Evolutionary conservation across 23 tunicate species (phyloP).

Genomic region (Oikopleura albicans): DNA sequence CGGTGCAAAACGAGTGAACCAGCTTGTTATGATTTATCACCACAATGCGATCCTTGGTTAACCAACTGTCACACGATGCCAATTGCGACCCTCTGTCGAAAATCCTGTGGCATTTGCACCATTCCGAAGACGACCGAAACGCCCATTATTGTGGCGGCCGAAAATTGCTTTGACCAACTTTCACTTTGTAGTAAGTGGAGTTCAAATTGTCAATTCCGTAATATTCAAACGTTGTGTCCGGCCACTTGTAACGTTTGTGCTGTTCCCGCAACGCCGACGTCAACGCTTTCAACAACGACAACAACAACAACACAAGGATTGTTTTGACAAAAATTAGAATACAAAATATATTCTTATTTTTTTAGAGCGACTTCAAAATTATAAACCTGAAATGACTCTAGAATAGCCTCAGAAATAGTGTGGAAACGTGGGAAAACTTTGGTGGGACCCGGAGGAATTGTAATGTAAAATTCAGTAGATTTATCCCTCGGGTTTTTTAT

Average conservation of each 20-base stretch:
- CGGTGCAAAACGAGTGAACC: background rate
- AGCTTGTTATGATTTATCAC: background rate
- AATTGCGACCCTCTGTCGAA: background rate
- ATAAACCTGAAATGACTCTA: too few species aligned
- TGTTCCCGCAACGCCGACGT: background rate
- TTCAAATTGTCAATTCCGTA: background rate
- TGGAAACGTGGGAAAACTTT: too few species aligned
- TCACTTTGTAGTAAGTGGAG: background rate
- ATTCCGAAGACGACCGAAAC: background rate
- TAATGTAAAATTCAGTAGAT: too few species aligned
- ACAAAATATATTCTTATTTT: too few species aligned
- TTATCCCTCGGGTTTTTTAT: too few species aligned
- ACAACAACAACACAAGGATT: background rate
- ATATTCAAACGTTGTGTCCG: background rate
- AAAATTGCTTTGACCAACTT: background rate
- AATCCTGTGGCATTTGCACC: background rate
- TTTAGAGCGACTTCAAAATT: too few species aligned
- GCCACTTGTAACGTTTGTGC: background rate
- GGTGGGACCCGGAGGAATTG: too few species aligned
- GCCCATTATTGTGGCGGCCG: background rate
- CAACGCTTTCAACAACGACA: background rate
- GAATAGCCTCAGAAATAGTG: too few species aligned
- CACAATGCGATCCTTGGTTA: background rate
- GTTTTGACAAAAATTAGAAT: background rate
- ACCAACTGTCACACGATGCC: background rate